phyloP scores from a whole-genome alignment of 2,888 invertebrate species.

The Athalia circularis region DNA sequence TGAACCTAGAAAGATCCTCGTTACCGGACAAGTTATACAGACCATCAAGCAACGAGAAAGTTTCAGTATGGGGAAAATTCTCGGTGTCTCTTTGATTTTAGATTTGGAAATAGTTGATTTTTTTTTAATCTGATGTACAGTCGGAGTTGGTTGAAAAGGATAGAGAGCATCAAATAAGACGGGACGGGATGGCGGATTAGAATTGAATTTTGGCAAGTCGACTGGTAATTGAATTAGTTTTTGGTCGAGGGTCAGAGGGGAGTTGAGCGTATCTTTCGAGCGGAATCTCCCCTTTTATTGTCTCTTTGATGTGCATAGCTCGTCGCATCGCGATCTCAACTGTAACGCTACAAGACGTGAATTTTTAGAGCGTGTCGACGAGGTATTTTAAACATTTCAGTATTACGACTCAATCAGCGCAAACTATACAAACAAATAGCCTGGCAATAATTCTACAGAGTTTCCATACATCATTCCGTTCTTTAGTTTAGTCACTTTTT shows the following conservation, averaged over 20 bases:
- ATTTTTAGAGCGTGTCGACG: background rate
- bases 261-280: background rate
- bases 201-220: slow-evolving; percentile 39
- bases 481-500: too few relatives aligned
- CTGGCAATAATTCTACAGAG: background rate
- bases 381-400: background rate
- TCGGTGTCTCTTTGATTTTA: too few relatives aligned
- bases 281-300: background rate
- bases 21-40: too few relatives aligned
- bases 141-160: background rate
- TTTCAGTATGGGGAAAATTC: too few relatives aligned
- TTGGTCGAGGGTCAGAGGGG: background rate
- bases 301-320: background rate
- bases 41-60: too few relatives aligned
- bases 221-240: slow-evolving; percentile 41
- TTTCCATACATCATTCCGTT: too few relatives aligned
- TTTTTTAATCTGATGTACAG: too few relatives aligned
- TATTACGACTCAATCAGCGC: background rate
- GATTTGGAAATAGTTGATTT: too few relatives aligned
- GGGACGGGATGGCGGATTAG: slow-evolving; percentile 7
- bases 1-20: too few relatives aligned
- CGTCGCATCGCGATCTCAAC: background rate
- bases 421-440: background rate
- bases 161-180: too few relatives aligned
- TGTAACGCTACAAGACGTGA: too few relatives aligned